phyloP scores from a whole-genome alignment of 2,888 invertebrate species.

The Epistrophe eligans region DNA sequence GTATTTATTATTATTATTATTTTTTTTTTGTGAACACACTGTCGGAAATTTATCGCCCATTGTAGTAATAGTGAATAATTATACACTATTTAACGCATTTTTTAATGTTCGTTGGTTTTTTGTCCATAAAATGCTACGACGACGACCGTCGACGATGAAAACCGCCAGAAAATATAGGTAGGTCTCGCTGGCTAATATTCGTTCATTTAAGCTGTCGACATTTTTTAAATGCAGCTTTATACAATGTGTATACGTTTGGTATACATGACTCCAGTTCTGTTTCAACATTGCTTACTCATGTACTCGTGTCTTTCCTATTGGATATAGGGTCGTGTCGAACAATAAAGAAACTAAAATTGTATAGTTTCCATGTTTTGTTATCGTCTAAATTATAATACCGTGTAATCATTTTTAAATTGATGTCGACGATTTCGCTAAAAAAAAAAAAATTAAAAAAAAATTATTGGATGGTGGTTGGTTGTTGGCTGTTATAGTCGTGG shows the following conservation, averaged over 20 bases:
- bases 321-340: conserved; percentile 50
- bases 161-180: conserved; percentile 71
- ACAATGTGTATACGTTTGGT: not conserved
- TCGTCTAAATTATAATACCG: conserved; percentile 69
- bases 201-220: conserved; percentile 27
- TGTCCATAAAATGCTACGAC: conserved; percentile 70
- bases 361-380: conserved; percentile 67
- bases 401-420: conserved; percentile 69
- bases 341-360: conserved; percentile 63
- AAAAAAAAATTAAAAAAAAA: conserved; percentile 23
- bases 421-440: conserved; percentile 63
- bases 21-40: conserved; percentile 47
- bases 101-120: conserved; percentile 74
- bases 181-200: conserved; percentile 46
- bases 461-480: conserved; percentile 40
- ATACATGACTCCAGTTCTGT: not conserved
- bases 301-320: conserved; percentile 44
- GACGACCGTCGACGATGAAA: conserved; percentile 51
- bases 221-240: conserved; percentile 48
- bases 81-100: conserved; percentile 76
- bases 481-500: conserved; percentile 33
- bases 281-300: conserved; percentile 57
- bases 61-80: conserved; percentile 76
- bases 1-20: conserved; percentile 33
- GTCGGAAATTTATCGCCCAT: conserved; percentile 73